A percentile compares a stretch with the other conserved stretches of the same genome.
Conservation (phyloP, 1,140 invertebrate genomes). For the Diachasma alloeum region DNA sequence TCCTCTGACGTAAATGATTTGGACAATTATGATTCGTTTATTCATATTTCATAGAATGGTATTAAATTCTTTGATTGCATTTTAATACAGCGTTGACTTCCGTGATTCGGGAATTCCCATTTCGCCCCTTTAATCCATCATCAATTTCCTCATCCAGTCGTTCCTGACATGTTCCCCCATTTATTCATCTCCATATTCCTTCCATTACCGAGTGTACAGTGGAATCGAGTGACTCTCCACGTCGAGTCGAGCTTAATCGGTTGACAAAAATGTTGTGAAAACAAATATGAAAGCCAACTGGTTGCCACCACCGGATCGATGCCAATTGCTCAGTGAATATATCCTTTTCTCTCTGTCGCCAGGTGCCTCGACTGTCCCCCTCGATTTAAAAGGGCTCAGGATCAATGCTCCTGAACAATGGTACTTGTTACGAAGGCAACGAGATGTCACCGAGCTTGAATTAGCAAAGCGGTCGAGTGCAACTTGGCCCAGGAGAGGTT, state of each 20-base stretch:
- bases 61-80: no score
- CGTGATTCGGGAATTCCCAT: no score
- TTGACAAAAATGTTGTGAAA: constrained; percentile 48
- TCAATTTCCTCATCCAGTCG: no score
- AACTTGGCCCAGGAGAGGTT: not conserved
- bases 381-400: constrained; percentile 34
- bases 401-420: constrained; percentile 52
- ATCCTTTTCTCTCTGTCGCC: constrained; percentile 19
- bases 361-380: constrained; percentile 36
- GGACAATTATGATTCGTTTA: no score
- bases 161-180: no score
- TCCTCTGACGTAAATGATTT: no score
- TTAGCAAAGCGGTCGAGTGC: constrained; percentile 46
- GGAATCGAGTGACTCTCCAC: not conserved
- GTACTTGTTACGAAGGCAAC: constrained; percentile 60
- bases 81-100: no score
- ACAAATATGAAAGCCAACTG: constrained; percentile 38
- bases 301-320: constrained; percentile 24
- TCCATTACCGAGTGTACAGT: no score
- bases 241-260: not conserved
- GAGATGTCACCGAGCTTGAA: constrained; percentile 60
- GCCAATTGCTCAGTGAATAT: constrained; percentile 46
- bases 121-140: no score
- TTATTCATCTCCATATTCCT: no score
- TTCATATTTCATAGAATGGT: no score